A percentile compares a stretch with the other conserved stretches of the same genome.
These are phyloP conservation scores for Scolopax rusticola DNA, from an alignment of 2,797 vertebrate genomes.

Conservation along the genomic window DNA sequence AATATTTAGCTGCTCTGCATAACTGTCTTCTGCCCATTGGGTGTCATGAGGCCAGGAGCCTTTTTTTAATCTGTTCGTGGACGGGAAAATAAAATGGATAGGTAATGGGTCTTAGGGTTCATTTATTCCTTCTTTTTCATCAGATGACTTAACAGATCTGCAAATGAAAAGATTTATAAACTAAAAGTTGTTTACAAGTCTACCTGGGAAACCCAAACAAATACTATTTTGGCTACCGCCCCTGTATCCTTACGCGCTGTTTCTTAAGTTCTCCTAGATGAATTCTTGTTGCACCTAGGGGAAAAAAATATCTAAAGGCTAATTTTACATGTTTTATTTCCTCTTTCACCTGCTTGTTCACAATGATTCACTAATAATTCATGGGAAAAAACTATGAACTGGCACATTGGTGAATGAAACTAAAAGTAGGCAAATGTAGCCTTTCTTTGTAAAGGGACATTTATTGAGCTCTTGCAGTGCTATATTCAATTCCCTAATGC, in stretches of 20 bases:
- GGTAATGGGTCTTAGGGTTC: background rate
- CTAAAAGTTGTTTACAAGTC: background rate
- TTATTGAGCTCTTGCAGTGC: background rate
- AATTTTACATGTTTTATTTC: constrained; percentile 14
- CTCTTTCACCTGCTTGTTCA: background rate
- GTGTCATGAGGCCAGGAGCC: background rate
- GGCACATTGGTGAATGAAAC: background rate
- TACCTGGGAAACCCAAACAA: background rate
- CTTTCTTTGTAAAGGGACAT: background rate
- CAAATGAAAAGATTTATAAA: background rate
- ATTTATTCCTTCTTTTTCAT: background rate
- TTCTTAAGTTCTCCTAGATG: background rate
- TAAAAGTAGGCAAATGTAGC: constrained; percentile 13
- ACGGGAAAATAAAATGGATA: background rate
- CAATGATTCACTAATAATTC: constrained; percentile 51
- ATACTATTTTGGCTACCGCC: background rate
- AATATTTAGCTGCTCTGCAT: background rate
- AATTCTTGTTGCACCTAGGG: background rate
- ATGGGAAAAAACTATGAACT: background rate
- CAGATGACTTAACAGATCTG: background rate
- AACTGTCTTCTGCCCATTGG: background rate
- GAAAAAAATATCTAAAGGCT: background rate
- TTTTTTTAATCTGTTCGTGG: background rate
- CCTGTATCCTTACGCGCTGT: rapidly evolving
- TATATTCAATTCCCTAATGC: background rate